Evolutionary conservation across 2,113 vertebrate species (phyloP), one percentile per base, ranked within the genome.

Genomic region (Talpa occidentalis): DNA sequence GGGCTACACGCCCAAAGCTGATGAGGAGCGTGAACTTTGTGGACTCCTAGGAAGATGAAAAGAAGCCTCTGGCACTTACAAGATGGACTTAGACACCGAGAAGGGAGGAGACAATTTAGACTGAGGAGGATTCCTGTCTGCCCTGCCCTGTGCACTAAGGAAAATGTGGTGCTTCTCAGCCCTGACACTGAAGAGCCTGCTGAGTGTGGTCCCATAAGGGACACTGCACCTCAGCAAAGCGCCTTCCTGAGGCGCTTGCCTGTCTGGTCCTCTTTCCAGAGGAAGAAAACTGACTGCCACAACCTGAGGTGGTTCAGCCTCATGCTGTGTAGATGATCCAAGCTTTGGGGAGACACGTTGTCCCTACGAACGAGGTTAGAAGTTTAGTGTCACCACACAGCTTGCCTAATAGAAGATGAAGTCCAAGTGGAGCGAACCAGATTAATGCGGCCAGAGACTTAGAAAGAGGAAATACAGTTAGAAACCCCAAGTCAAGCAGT

Each of bases 311-410:
- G 59, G 67, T 73, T 83, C 52, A 44, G 60, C 22, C 78, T n/a
- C 72, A 80, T 74, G 26, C 82, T 78, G 62, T 78, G 70, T 76
- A 28, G 22, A 47, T 5, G 90, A 74, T 89, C 87, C 49, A 74
- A 88, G 72, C 84, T 79, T 90, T 30, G 66, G 90, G 90, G 69
- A 93, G 85, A 62, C 69, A 59, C 21, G 40, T 40, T 44, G 88
- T 73, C 87, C 72, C 89, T 70, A 94, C 85, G 56, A 93, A 88
- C 21, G 90, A 92, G 88, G 90, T 94, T 95, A 93, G 91, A 96
- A 88, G 94, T 96, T 76, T 89, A 90, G 67, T 54, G 24, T 88
- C 49, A 86, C 49, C 5, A 21, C 22, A 64, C 72, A 88, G 60
- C 30, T 32, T n/a, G 70, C 74, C 35, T 72, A 72, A 7, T 3